Conservation (phyloP, 2,888 invertebrate species). For the Latrodectus elegans region DNA sequence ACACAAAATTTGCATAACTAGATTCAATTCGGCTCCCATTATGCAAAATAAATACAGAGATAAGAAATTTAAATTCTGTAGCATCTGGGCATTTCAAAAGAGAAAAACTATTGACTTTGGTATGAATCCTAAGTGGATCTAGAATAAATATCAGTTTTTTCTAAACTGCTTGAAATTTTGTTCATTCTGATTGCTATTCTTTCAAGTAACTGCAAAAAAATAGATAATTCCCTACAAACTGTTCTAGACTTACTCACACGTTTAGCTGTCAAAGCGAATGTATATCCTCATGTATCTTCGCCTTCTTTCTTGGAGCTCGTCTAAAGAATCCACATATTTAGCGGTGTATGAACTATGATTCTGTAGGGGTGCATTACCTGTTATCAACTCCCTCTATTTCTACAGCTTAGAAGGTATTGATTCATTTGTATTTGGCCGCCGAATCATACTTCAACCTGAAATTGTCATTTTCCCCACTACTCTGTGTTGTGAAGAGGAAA, state of each 20-base stretch:
- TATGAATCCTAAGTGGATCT: no score
- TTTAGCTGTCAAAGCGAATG: slow-evolving; percentile 36
- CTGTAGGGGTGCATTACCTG: slow-evolving; percentile 52
- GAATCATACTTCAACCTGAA: slow-evolving; percentile 57
- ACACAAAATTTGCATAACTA: no score
- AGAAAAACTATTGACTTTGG: no score
- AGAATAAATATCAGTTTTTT: no score
- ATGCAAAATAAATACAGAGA: no score
- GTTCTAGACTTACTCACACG: slow-evolving; percentile 16
- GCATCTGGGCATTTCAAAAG: no score
- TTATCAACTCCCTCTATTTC: slow-evolving; percentile 40
- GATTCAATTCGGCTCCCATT: no score
- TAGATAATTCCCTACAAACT: not conserved
- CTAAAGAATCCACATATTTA: slow-evolving; percentile 24
- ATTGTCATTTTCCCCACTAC: slow-evolving; percentile 54
- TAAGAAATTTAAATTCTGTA: no score
- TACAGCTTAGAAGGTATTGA: slow-evolving; percentile 39
- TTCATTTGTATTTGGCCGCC: slow-evolving; percentile 61
- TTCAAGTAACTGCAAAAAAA: not conserved
- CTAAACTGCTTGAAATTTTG: no score
- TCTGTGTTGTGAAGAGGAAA: slow-evolving; percentile 53
- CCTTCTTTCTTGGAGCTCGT: slow-evolving; percentile 20
- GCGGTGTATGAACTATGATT: slow-evolving; percentile 50
- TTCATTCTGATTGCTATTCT: no score
- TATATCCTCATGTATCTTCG: slow-evolving; percentile 27